Evolutionary conservation across 2,797 vertebrate genomes (phyloP), one percentile per base, ranked within the genome.

Genomic region (Hafferia zeledoni): DNA sequence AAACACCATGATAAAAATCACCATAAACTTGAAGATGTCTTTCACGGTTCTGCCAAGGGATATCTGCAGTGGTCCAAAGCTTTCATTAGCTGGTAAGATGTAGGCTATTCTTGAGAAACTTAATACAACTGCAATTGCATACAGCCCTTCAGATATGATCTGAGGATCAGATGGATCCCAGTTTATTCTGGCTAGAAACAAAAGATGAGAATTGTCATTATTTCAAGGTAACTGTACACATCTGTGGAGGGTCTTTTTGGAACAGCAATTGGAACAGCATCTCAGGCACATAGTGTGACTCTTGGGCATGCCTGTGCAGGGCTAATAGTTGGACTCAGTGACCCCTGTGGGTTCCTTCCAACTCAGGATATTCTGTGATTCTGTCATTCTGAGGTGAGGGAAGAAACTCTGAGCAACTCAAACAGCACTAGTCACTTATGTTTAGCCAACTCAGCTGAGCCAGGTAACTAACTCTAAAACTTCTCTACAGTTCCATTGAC

Each of bases 1-100:
- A 94, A 99, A 99, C 75, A 99, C 99, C 97, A 99, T 98, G 95
- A 99, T 98, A 97, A 99, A 99, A 98, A 99, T 99, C 95, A 99
- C 99, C 99, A 99, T 99, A 96, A 99, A 99, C 95, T 99, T 99
- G 96, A 99, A 99, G 97, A 99, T 99, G 95, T 99, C 99, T 95
- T 99, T 99, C 18, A 99, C 99, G 0, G 99, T 99, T 89, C 99
- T 98, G 80, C 99, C 99, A 44, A 99, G 98, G 13, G 99, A 99
- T 97, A 99, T 99, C 97, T 99, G 99, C 89, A 99, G 98, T 2
- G 99, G 99, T 8, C 99, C 99, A n/a, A 99, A 99, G 97, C 99
- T 99, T 97, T 99, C 99, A 15, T 99, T 99, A 78, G 99, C 99
- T 41, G 99, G 99, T 69, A 99, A 98, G 95, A 99, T 99, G 97